These are phyloP conservation scores for Botrylloides violaceus DNA, from an alignment of 23 tunicate genomes.

Conservation along the genomic window DNA sequence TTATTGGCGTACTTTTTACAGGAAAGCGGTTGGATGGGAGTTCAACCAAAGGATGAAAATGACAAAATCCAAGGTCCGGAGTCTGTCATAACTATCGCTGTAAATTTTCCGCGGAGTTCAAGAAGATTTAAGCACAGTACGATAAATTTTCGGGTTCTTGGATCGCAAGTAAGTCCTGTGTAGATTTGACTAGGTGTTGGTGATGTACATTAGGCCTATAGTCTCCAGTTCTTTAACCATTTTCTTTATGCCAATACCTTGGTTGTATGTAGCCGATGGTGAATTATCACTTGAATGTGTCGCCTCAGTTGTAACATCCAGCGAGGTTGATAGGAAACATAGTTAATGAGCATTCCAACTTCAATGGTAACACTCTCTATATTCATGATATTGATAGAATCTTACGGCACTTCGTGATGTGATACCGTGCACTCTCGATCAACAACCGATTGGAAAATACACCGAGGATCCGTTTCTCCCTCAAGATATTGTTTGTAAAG, in stretches of 20 bases:
- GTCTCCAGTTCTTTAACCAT: no score
- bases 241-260: no score
- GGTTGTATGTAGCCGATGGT: no score
- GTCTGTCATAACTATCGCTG: constrained; percentile 46
- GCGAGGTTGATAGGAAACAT: no score
- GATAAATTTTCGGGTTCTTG: constrained; percentile 48
- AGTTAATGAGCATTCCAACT: no score
- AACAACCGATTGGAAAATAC: constrained; percentile 58
- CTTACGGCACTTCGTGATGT: constrained; percentile 69
- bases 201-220: no score
- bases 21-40: background rate
- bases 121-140: constrained; percentile 37
- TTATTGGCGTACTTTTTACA: background rate
- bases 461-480: constrained; percentile 37
- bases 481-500: constrained; percentile 39
- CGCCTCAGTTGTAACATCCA: no score
- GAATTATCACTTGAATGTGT: no score
- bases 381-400: constrained; percentile 15
- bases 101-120: constrained; percentile 33
- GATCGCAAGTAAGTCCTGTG: constrained; percentile 82
- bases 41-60: constrained; percentile 28
- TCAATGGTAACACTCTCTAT: no score
- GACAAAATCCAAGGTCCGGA: constrained; percentile 51
- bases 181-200: no score
- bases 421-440: constrained; percentile 65